Percentiles rank a stretch among this genome's conserved stretches.
Conservation (phyloP, 2,113 vertebrate genomes). For the Furnarius figulus region DNA sequence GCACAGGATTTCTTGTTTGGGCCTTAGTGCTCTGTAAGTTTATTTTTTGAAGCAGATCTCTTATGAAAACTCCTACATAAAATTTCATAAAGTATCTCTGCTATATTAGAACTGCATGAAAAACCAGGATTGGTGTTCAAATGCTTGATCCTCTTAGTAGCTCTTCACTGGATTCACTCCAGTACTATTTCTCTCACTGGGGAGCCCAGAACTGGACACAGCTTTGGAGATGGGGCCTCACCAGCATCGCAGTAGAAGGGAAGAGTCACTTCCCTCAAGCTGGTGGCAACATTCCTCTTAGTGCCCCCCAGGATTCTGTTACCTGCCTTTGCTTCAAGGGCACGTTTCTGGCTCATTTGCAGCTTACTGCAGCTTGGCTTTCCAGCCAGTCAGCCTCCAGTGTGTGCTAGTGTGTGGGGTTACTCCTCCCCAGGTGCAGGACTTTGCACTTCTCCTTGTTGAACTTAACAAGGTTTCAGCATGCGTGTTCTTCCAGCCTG, state of each 20-base stretch:
- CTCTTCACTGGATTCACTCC: not conserved
- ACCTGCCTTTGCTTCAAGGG: not conserved
- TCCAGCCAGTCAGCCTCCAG: not conserved
- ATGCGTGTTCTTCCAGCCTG: not conserved
- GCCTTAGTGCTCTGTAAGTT: not conserved
- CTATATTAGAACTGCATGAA: not conserved
- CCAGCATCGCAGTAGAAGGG: not conserved
- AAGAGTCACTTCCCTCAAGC: not conserved
- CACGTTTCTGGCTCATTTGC: not conserved
- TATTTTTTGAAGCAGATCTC: not conserved
- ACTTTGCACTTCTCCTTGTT: not conserved
- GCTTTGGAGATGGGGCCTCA: not conserved
- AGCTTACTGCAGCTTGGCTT: not conserved
- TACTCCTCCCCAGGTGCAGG: not conserved
- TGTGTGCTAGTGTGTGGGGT: rapidly evolving
- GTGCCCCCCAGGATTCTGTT: not conserved
- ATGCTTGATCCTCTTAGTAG: not conserved
- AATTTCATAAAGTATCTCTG: not conserved
- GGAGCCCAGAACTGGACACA: not conserved
- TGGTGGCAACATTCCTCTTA: not conserved
- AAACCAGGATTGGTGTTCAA: not conserved
- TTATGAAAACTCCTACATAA: not conserved
- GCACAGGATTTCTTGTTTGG: not conserved
- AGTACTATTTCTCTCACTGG: not conserved
- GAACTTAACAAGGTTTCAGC: not conserved